Conservation (phyloP, 1,140 invertebrate genomes). For the Subanguina moxae region DNA sequence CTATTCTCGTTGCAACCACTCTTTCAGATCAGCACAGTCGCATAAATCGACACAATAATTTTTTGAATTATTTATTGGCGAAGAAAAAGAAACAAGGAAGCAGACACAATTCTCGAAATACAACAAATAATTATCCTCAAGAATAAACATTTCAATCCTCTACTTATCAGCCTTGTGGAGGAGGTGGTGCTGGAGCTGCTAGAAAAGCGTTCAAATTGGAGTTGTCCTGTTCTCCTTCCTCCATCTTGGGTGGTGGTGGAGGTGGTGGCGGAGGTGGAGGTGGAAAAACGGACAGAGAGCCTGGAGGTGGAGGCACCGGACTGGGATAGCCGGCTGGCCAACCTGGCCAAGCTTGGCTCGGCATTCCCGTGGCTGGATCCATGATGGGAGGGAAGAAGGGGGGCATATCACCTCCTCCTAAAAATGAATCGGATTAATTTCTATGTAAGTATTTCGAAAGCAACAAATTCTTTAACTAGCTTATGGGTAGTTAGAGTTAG, state of each 20-base stretch:
- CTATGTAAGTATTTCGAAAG: neutral
- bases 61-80: too few species aligned
- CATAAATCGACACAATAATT: too few species aligned
- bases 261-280: slow-evolving; percentile 39
- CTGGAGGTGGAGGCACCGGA: slow-evolving; percentile 13
- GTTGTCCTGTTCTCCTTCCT: neutral
- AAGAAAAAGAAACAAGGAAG: too few species aligned
- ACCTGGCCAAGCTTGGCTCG: neutral
- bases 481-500: too few species aligned
- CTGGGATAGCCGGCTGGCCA: slow-evolving; percentile 1
- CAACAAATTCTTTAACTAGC: neutral
- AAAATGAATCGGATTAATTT: neutral
- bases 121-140: too few species aligned
- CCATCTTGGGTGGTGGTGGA: slow-evolving; percentile 11
- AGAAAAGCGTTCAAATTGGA: slow-evolving; percentile 11
- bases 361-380: slow-evolving; percentile 2
- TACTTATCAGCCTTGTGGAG: neutral
- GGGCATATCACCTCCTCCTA: slow-evolving; percentile 9
- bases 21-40: too few species aligned
- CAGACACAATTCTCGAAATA: too few species aligned
- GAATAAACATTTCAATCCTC: neutral
- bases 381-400: slow-evolving; percentile 12
- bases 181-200: slow-evolving; percentile 27
- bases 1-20: too few species aligned
- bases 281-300: slow-evolving; percentile 19